A percentile compares a stretch with the other conserved stretches of the same genome.
These are phyloP conservation scores for Brenthis daphne DNA, from an alignment of 2,888 invertebrate species.

Conservation along the genomic window DNA sequence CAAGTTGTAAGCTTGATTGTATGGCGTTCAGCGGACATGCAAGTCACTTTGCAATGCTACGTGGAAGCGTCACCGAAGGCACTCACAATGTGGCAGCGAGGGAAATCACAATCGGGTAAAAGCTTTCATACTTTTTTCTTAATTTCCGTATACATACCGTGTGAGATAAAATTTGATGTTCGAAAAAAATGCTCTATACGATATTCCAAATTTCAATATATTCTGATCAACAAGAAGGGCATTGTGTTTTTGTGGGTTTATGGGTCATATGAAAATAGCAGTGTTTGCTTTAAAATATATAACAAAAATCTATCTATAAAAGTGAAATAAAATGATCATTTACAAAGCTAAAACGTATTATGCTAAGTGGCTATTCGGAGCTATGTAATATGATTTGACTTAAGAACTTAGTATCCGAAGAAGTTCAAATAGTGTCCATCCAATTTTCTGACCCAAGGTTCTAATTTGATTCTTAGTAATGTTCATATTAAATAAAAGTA, in stretches of 20 bases:
- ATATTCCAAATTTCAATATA: constrained; percentile 11
- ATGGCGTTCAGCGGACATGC: constrained; percentile 89
- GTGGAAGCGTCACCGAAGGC: constrained; percentile 94
- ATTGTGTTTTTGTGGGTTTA: constrained; percentile 6
- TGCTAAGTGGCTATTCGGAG: too few relatives aligned
- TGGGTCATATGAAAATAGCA: background rate
- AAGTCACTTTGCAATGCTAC: constrained; percentile 91
- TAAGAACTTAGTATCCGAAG: too few relatives aligned
- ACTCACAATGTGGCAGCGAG: constrained; percentile 89
- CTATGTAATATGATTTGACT: too few relatives aligned
- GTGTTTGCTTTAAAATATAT: too few relatives aligned
- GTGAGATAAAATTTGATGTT: background rate
- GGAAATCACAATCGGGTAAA: constrained; percentile 55
- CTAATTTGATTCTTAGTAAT: too few relatives aligned
- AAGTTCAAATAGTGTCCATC: too few relatives aligned
- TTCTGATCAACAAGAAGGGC: background rate
- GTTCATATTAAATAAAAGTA: too few relatives aligned
- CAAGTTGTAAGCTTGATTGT: constrained; percentile 92
- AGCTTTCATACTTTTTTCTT: constrained; percentile 18
- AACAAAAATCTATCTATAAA: too few relatives aligned
- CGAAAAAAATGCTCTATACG: constrained; percentile 4
- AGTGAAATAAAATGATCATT: too few relatives aligned
- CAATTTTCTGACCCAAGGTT: too few relatives aligned
- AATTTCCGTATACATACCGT: background rate
- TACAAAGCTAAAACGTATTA: too few relatives aligned